Conservation (phyloP, 2,888 invertebrate genomes). For the Fissipunctia ypsillon region DNA sequence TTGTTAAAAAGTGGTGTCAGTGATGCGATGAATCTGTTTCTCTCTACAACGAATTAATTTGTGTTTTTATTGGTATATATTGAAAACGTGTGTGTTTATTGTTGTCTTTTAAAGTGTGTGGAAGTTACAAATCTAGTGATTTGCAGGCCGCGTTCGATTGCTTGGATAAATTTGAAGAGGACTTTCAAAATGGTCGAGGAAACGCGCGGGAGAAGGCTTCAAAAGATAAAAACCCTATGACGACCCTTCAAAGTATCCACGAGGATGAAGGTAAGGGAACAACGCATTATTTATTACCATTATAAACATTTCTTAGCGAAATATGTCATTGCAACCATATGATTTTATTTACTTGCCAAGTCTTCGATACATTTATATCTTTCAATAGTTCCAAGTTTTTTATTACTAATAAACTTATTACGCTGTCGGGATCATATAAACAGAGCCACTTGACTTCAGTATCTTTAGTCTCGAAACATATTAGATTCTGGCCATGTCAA, state of each 20-base stretch:
- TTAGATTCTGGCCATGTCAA: neutral
- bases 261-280: slow-evolving; percentile 82
- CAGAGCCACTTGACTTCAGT: neutral
- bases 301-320: neutral
- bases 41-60: slow-evolving; percentile 20
- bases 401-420: neutral
- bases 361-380: neutral
- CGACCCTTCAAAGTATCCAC: slow-evolving; percentile 83
- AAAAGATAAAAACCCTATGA: slow-evolving; percentile 78
- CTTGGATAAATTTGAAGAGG: slow-evolving; percentile 83
- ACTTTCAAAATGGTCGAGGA: slow-evolving; percentile 76
- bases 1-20: slow-evolving; percentile 39
- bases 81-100: slow-evolving; percentile 16
- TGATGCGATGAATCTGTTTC: slow-evolving; percentile 38
- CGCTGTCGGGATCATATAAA: neutral
- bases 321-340: neutral
- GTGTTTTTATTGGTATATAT: slow-evolving; percentile 32
- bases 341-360: neutral
- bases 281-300: slow-evolving; percentile 7
- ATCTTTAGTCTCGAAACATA: neutral
- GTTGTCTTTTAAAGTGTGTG: slow-evolving; percentile 36
- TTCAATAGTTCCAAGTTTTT: neutral
- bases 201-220: slow-evolving; percentile 75
- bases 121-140: slow-evolving; percentile 65
- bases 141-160: slow-evolving; percentile 79